Conservation (phyloP, 1,140 invertebrate genomes). For the Drosophila pallidifrons region DNA sequence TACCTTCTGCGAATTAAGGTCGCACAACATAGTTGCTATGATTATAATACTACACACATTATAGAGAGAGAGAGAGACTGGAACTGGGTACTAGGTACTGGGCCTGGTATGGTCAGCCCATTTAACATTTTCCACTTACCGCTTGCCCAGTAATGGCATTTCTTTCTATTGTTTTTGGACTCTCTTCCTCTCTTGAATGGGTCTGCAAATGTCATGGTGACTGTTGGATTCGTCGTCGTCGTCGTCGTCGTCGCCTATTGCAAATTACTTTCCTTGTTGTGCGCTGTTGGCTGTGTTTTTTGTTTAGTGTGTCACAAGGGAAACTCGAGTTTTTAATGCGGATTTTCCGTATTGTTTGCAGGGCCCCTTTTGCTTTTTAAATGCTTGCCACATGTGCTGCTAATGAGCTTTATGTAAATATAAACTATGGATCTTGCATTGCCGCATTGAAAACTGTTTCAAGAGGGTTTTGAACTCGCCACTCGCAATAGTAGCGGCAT, state of each 20-base stretch:
- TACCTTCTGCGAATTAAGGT: conserved; percentile 65
- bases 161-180: conserved; percentile 61
- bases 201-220: conserved; percentile 72
- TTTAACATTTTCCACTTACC: conserved; percentile 21
- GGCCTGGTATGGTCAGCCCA: conserved; percentile 55
- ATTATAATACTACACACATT: conserved; percentile 68
- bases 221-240: conserved; percentile 25
- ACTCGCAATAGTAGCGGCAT: conserved; percentile 4
- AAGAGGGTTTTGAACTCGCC: conserved; percentile 44
- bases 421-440: conserved; percentile 31
- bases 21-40: conserved; percentile 69
- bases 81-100: conserved; percentile 21
- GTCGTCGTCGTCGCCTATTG: conserved; percentile 21
- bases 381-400: conserved; percentile 19
- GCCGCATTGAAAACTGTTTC: conserved; percentile 50
- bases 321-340: conserved; percentile 79
- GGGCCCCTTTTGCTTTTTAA: conserved; percentile 48
- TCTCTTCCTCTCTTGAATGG: conserved; percentile 38
- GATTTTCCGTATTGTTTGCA: conserved; percentile 59
- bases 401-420: conserved; percentile 66
- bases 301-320: conserved; percentile 69
- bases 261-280: conserved; percentile 78
- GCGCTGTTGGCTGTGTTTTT: conserved; percentile 12
- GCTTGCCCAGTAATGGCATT: conserved; percentile 70
- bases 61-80: conserved; percentile 23